Percentiles rank a stretch among this genome's conserved stretches.
Conservation (phyloP, 2,888 invertebrate species). For the Meta bourneti region DNA sequence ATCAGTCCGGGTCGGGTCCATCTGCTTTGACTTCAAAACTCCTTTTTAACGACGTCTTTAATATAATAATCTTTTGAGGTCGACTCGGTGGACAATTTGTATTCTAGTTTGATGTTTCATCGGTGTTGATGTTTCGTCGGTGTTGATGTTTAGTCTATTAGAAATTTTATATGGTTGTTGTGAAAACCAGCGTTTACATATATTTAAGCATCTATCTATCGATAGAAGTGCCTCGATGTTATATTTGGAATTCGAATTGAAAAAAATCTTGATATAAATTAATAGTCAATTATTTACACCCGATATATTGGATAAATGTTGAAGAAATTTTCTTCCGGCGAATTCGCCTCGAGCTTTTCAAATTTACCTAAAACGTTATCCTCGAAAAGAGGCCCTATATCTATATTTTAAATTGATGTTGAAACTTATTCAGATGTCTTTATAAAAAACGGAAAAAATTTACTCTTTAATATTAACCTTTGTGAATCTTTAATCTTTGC, state of each 20-base stretch:
- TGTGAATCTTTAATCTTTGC: not conserved
- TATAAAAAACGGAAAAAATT: not conserved
- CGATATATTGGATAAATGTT: slow-evolving; percentile 1
- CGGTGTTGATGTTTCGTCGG: slow-evolving; percentile 30
- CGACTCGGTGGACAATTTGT: not conserved
- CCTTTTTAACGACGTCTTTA: not conserved
- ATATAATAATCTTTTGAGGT: not conserved
- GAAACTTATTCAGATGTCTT: slow-evolving; percentile 18
- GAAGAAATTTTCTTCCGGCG: slow-evolving; percentile 27
- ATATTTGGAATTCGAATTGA: slow-evolving; percentile 40
- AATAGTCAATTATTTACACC: slow-evolving; percentile 28
- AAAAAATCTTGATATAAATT: not conserved
- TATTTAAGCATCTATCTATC: not conserved
- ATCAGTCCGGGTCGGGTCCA: slow-evolving; percentile 5
- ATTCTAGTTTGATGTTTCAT: slow-evolving; percentile 12
- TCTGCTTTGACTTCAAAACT: not conserved
- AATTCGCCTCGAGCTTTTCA: slow-evolving; percentile 26
- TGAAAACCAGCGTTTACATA: slow-evolving; percentile 14
- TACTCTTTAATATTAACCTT: not conserved
- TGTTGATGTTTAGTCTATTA: not conserved
- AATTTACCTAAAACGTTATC: not conserved
- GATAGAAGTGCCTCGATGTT: slow-evolving; percentile 59
- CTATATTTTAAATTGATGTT: slow-evolving; percentile 31
- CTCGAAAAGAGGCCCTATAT: slow-evolving; percentile 1
- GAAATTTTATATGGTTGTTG: not conserved